A percentile compares a stretch with the other conserved stretches of the same genome.
These are phyloP conservation scores for Aplocera efformata DNA, from an alignment of 2,888 invertebrate species.

Conservation along the genomic window DNA sequence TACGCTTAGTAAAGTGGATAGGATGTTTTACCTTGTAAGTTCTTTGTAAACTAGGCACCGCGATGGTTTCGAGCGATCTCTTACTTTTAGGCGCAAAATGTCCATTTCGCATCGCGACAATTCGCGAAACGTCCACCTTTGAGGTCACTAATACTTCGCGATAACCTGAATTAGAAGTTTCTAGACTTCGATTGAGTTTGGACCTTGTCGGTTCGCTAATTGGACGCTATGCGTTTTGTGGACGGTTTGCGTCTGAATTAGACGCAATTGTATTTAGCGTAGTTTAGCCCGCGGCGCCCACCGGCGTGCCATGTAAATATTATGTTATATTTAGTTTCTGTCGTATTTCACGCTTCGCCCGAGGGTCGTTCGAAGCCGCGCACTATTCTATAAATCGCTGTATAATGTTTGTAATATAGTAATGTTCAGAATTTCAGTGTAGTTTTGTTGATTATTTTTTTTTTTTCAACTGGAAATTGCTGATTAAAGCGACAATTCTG, in stretches of 20 bases:
- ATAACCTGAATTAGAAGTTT: too few species aligned
- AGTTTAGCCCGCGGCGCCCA: slow-evolving; percentile 40
- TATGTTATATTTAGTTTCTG: slow-evolving; percentile 44
- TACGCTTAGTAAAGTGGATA: slow-evolving; percentile 78
- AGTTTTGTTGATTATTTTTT: slow-evolving; percentile 67
- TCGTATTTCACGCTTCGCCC: slow-evolving; percentile 33
- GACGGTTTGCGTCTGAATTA: slow-evolving; percentile 2
- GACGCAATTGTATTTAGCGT: slow-evolving; percentile 32
- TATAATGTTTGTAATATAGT: slow-evolving; percentile 79
- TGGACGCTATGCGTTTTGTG: neutral
- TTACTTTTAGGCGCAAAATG: neutral
- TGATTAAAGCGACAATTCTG: slow-evolving; percentile 78
- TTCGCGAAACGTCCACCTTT: neutral
- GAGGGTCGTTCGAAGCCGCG: slow-evolving; percentile 43
- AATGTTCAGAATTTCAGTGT: slow-evolving; percentile 75
- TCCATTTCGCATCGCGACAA: neutral
- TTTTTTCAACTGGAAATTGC: slow-evolving; percentile 76
- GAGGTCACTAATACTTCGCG: too few species aligned
- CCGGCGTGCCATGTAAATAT: slow-evolving; percentile 58
- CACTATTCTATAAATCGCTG: slow-evolving; percentile 54
- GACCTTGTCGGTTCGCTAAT: too few species aligned
- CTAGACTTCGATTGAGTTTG: too few species aligned
- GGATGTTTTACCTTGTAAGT: slow-evolving; percentile 70
- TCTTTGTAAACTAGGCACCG: slow-evolving; percentile 55
- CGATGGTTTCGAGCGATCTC: slow-evolving; percentile 41